phyloP scores from a whole-genome alignment of 2,113 vertebrate species.

The Anoura caudifer region DNA sequence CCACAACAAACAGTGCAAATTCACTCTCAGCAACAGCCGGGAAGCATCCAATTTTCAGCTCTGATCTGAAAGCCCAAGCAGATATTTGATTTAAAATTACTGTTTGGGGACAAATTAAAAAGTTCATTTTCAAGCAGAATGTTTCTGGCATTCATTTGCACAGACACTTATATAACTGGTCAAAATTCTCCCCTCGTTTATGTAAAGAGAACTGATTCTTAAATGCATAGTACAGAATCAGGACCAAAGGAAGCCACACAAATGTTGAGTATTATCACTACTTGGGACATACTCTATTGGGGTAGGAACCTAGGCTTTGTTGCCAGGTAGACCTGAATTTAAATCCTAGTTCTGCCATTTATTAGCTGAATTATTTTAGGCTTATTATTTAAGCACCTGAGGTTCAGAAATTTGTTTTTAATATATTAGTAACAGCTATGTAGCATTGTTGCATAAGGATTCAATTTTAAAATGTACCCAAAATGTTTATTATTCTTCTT shows the following conservation, averaged over 20 bases:
- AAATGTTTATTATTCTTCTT: not conserved
- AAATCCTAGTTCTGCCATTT: not conserved
- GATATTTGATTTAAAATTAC: constrained; percentile 44
- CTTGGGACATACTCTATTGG: not conserved
- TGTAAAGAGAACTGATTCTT: not conserved
- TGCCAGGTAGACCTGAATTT: not conserved
- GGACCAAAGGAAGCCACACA: not conserved
- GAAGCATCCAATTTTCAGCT: constrained; percentile 8
- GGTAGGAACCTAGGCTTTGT: not conserved
- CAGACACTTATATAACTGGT: constrained; percentile 16
- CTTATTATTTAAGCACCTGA: not conserved
- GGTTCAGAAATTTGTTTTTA: not conserved
- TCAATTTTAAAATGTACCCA: not conserved
- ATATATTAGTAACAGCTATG: not conserved
- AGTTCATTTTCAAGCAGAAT: constrained; percentile 22
- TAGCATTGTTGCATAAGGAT: not conserved
- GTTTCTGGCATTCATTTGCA: constrained; percentile 29
- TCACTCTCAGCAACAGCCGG: not conserved
- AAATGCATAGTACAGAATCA: not conserved
- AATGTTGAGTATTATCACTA: not conserved
- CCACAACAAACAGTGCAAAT: not conserved
- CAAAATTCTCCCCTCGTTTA: not conserved
- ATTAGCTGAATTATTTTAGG: not conserved
- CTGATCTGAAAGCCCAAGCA: constrained; percentile 23
- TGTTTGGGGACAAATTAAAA: constrained; percentile 32